A percentile compares a stretch with the other conserved stretches of the same genome.
Evolutionary conservation across 2,888 invertebrate genomes (phyloP).

Genomic region (Stenchaetothrips biformis): DNA sequence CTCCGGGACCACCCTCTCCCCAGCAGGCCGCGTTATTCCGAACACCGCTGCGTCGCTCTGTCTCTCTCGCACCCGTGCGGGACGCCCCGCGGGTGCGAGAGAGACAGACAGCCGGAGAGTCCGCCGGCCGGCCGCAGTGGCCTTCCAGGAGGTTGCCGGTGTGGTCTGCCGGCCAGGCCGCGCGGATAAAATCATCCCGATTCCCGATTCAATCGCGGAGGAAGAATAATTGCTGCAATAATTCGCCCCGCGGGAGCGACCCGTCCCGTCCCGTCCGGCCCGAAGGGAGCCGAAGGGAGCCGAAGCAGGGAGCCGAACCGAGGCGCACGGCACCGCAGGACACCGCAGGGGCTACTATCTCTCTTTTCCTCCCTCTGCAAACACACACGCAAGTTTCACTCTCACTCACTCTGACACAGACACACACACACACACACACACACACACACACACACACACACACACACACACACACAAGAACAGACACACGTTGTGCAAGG

Average conservation of each 20-base stretch:
- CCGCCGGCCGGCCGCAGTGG: too few relatives aligned
- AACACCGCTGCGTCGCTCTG: background rate
- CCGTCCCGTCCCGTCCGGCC: background rate
- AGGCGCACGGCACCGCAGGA: background rate
- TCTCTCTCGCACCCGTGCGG: background rate
- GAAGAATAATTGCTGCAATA: slow-evolving; percentile 7
- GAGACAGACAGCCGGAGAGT: too few relatives aligned
- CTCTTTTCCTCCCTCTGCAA: background rate
- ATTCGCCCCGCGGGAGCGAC: background rate
- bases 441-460: background rate
- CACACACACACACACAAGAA: too few relatives aligned
- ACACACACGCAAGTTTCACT: background rate
- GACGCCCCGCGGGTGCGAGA: too few relatives aligned
- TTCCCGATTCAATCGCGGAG: slow-evolving; percentile 15
- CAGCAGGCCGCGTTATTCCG: background rate
- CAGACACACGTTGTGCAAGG: too few relatives aligned
- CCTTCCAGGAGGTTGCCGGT: too few relatives aligned
- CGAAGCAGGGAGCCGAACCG: background rate
- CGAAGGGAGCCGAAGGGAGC: background rate
- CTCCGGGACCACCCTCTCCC: background rate
- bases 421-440: background rate
- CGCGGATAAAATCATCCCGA: slow-evolving; percentile 3
- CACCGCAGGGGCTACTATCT: background rate
- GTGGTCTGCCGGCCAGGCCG: too few relatives aligned
- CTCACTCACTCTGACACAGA: background rate